These are phyloP conservation scores for Hirtodrosophila alboralis DNA, from an alignment of 2,888 invertebrate species.

Conservation along the genomic window DNA sequence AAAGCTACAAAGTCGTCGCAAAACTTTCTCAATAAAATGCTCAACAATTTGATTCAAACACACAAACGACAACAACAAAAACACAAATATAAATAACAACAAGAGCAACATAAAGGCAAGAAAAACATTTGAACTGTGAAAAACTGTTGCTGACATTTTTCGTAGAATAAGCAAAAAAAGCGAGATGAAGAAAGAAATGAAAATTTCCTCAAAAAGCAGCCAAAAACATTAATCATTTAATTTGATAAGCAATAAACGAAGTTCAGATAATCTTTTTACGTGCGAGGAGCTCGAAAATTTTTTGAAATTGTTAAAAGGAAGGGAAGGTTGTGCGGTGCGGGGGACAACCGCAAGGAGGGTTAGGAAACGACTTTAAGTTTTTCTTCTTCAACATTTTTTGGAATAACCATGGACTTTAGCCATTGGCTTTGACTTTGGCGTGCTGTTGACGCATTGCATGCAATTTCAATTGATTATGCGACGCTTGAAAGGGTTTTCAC, in stretches of 20 bases:
- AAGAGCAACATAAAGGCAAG: slow-evolving; percentile 29
- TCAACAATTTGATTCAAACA: slow-evolving; percentile 48
- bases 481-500: slow-evolving; percentile 56
- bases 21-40: slow-evolving; percentile 74
- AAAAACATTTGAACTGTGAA: slow-evolving; percentile 45
- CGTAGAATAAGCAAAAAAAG: slow-evolving; percentile 29
- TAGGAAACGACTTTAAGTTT: slow-evolving; percentile 6
- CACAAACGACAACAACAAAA: slow-evolving; percentile 22
- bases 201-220: slow-evolving; percentile 4
- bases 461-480: slow-evolving; percentile 77
- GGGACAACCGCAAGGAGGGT: slow-evolving; percentile 30
- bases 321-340: no score
- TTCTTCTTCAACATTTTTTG: slow-evolving; percentile 7
- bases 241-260: slow-evolving; percentile 77
- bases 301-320: no score
- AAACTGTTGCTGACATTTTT: slow-evolving; percentile 75
- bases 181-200: slow-evolving; percentile 4
- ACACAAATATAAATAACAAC: slow-evolving; percentile 19
- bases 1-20: slow-evolving; percentile 52
- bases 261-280: slow-evolving; percentile 68
- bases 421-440: slow-evolving; percentile 44
- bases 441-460: slow-evolving; percentile 67
- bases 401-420: slow-evolving; percentile 10
- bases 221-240: slow-evolving; percentile 74
- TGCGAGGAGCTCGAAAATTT: slow-evolving; percentile 31